Percentiles rank a stretch among this genome's conserved stretches.
phyloP scores from a whole-genome alignment of 2,888 invertebrate species.

The Prosapia bicincta region DNA sequence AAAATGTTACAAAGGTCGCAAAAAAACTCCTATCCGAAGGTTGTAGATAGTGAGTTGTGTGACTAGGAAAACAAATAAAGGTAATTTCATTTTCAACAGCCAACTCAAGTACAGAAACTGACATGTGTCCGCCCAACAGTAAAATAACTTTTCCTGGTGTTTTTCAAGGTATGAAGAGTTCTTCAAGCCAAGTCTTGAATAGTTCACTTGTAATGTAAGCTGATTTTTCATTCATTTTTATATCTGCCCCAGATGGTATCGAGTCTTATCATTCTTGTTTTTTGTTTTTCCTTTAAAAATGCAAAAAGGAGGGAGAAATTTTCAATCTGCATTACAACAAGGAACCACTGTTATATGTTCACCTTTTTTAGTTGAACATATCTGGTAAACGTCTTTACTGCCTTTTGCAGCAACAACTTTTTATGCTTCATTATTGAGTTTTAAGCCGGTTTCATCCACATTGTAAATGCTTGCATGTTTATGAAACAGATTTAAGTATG shows the following conservation, averaged over 20 bases:
- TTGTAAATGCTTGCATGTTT: not conserved
- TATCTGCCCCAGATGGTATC: not conserved
- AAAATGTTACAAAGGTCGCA: no score
- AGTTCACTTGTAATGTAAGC: not conserved
- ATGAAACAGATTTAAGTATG: not conserved
- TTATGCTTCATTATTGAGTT: not conserved
- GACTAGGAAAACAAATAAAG: not conserved
- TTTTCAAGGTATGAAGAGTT: not conserved
- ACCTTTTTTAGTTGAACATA: not conserved
- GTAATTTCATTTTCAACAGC: not conserved
- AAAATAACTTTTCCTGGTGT: not conserved
- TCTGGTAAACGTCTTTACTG: not conserved
- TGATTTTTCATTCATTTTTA: not conserved
- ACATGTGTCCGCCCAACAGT: not conserved
- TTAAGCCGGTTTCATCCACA: constrained; percentile 1
- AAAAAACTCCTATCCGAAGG: constrained; percentile 2
- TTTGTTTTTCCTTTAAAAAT: not conserved
- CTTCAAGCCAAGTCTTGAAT: not conserved
- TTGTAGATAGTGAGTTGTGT: not conserved
- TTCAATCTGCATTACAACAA: constrained; percentile 2
- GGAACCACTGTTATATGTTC: constrained; percentile 2
- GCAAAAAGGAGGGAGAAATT: not conserved
- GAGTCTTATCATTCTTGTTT: not conserved
- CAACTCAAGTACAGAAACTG: no score
- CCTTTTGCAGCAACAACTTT: constrained; percentile 12